Percentiles rank a stretch among this genome's conserved stretches.
These are phyloP conservation scores for Aplidium turbinatum DNA, from an alignment of 23 tunicate species.

Conservation along the genomic window DNA sequence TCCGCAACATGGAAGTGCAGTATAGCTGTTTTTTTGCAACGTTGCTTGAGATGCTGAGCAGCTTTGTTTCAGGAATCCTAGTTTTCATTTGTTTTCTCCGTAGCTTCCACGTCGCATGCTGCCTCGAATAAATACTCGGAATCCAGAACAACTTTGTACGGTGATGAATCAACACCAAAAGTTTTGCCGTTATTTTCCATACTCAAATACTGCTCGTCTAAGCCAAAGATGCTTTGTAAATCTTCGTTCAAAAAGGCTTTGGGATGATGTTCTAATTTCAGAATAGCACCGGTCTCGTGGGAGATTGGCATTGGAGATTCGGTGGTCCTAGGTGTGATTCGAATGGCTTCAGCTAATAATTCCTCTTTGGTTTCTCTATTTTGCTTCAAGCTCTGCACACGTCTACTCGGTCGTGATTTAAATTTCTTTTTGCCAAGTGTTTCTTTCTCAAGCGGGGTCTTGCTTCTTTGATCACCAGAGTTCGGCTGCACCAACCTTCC, in stretches of 20 bases:
- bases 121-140: background rate
- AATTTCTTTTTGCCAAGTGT: conserved; percentile 13
- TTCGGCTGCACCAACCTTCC: background rate
- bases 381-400: background rate
- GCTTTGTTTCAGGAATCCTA: no score
- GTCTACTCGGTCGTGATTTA: conserved; percentile 1
- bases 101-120: no score
- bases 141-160: background rate
- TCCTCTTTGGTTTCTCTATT: background rate
- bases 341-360: background rate
- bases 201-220: no score
- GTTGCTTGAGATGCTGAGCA: no score
- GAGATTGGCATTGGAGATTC: background rate
- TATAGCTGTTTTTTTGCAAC: no score
- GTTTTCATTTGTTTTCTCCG: no score
- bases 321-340: background rate
- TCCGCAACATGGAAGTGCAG: no score
- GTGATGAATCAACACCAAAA: background rate
- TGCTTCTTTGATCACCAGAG: background rate
- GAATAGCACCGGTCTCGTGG: no score
- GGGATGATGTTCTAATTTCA: no score
- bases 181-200: no score
- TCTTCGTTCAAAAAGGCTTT: no score
- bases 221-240: no score
- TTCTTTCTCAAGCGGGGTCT: background rate